phyloP scores from a whole-genome alignment of 2,113 vertebrate genomes.

The Ciconia stormi region DNA sequence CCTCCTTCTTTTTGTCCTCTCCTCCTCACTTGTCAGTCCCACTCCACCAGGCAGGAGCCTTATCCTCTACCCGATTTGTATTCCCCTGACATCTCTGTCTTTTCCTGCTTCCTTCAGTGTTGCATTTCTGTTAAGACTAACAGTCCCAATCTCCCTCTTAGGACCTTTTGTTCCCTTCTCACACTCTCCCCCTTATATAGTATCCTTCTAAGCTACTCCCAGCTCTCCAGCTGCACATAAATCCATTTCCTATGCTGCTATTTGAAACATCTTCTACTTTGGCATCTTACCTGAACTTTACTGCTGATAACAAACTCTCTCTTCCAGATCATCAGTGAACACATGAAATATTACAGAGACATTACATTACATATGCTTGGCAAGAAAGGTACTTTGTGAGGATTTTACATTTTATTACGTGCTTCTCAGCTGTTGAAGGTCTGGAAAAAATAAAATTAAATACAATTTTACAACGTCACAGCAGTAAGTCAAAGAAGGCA shows the following conservation, averaged over 20 bases:
- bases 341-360: background rate
- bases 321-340: background rate
- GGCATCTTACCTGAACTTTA: conserved; percentile 3
- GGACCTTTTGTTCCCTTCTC: background rate
- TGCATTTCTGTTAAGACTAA: background rate
- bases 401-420: background rate
- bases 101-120: background rate
- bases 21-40: background rate
- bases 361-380: background rate
- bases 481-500: background rate
- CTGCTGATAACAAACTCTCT: background rate
- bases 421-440: background rate
- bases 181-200: background rate
- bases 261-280: background rate
- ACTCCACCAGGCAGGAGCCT: background rate
- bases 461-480: background rate
- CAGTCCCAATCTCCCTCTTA: background rate
- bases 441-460: background rate
- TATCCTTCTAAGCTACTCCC: background rate
- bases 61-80: background rate
- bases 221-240: background rate
- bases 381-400: background rate
- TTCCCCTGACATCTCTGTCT: background rate
- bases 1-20: background rate
- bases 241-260: background rate